A percentile compares a stretch with the other conserved stretches of the same genome.
These are phyloP conservation scores for Acleris laterana DNA, from an alignment of 2,888 invertebrate species.

Conservation along the genomic window DNA sequence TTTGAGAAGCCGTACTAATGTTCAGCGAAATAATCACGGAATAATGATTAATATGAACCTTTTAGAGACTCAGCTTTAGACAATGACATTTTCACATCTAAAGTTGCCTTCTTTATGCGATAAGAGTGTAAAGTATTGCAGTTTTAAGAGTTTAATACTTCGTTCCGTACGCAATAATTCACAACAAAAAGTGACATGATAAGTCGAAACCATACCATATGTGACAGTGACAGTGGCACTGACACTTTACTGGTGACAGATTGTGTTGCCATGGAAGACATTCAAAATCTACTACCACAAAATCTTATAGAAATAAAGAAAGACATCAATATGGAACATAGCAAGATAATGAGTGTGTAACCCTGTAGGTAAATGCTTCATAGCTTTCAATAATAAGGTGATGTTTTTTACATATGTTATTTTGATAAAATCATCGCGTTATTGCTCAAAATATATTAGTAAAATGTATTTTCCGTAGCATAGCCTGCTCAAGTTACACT, in stretches of 20 bases:
- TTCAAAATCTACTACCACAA: slow-evolving; percentile 13
- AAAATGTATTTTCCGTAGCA: too few relatives aligned
- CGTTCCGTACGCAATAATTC: slow-evolving; percentile 28
- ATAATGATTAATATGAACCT: slow-evolving; percentile 53
- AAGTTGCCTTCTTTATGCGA: not conserved
- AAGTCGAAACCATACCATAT: slow-evolving; percentile 8
- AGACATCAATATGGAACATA: too few relatives aligned
- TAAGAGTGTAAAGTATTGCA: slow-evolving; percentile 22
- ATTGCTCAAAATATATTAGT: too few relatives aligned
- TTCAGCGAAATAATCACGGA: slow-evolving; percentile 2
- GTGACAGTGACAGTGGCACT: slow-evolving; percentile 31
- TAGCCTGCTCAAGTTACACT: too few relatives aligned
- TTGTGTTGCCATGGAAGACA: slow-evolving; percentile 11
- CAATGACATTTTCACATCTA: slow-evolving; percentile 35
- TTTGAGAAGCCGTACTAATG: slow-evolving; percentile 46
- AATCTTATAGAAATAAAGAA: not conserved
- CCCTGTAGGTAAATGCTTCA: too few relatives aligned
- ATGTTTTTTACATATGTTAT: too few relatives aligned
- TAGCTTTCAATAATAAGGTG: too few relatives aligned
- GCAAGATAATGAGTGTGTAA: too few relatives aligned
- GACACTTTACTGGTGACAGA: not conserved
- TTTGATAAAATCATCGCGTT: too few relatives aligned
- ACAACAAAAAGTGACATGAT: slow-evolving; percentile 25
- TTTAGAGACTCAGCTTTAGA: slow-evolving; percentile 63
- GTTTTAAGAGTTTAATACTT: slow-evolving; percentile 12